These are phyloP conservation scores for Oscheius sp. DNA, from an alignment of 2,888 invertebrate genomes.

Conservation along the genomic window DNA sequence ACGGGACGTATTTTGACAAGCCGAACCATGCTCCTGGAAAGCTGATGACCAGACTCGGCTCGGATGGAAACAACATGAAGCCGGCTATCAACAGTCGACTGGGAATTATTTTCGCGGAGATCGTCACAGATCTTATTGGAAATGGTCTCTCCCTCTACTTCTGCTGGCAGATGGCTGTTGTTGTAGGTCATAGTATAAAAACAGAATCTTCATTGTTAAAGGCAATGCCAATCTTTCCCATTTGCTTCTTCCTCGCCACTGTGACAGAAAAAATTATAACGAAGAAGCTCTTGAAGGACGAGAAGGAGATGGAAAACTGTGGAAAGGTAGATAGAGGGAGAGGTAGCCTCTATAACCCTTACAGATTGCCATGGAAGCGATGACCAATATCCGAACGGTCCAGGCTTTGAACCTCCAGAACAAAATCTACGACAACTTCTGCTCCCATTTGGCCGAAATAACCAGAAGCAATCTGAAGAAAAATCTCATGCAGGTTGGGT, in stretches of 20 bases:
- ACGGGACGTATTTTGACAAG: constrained; percentile 75
- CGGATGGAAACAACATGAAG: constrained; percentile 76
- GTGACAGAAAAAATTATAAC: constrained; percentile 74
- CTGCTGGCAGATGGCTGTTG: constrained; percentile 75
- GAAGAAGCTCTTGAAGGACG: constrained; percentile 75
- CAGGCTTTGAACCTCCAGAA: constrained; percentile 74
- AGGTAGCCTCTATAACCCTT: constrained; percentile 35
- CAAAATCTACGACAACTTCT: constrained; percentile 70
- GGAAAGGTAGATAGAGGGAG: constrained; percentile 73
- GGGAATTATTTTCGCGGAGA: constrained; percentile 73
- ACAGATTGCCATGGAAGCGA: constrained; percentile 74
- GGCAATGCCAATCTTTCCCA: constrained; percentile 12
- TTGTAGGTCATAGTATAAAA: constrained; percentile 66
- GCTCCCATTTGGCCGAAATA: constrained; percentile 53
- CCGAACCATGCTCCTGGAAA: constrained; percentile 74
- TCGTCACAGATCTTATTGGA: constrained; percentile 74
- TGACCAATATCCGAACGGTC: constrained; percentile 75
- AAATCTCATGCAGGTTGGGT: constrained; percentile 51
- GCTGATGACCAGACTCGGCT: constrained; percentile 74
- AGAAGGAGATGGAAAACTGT: constrained; percentile 74
- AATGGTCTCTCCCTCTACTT: constrained; percentile 74
- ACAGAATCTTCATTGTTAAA: not conserved
- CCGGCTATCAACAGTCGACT: constrained; percentile 74
- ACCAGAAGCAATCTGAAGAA: constrained; percentile 46
- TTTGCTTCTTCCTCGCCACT: not conserved